Percentiles rank a stretch among this genome's conserved stretches.
Evolutionary conservation across 2,888 invertebrate genomes (phyloP).

Genomic region (Drosophila paramelanica): DNA sequence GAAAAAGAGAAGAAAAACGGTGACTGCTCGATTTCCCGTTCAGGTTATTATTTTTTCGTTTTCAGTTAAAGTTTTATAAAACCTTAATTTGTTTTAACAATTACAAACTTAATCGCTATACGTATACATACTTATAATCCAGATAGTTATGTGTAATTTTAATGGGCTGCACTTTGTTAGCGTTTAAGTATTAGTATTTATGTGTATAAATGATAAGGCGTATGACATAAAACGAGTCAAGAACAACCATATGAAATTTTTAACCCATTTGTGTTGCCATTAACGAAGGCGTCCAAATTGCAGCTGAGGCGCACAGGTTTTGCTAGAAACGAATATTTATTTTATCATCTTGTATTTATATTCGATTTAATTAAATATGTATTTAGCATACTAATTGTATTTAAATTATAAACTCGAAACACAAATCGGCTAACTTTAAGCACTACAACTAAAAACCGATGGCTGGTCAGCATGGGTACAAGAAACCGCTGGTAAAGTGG

Average conservation of each 20-base stretch:
- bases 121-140: slow-evolving; percentile 18
- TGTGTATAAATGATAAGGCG: slow-evolving; percentile 33
- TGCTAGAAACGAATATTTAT: slow-evolving; percentile 84
- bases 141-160: slow-evolving; percentile 30
- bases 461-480: slow-evolving; percentile 61
- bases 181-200: slow-evolving; percentile 50
- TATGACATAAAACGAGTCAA: slow-evolving; percentile 32
- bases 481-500: slow-evolving; percentile 84
- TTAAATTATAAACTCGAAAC: slow-evolving; percentile 46
- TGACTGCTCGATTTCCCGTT: slow-evolving; percentile 15
- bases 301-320: slow-evolving; percentile 75
- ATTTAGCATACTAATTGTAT: slow-evolving; percentile 46
- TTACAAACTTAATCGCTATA: slow-evolving; percentile 17
- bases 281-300: slow-evolving; percentile 24
- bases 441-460: slow-evolving; percentile 65
- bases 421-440: slow-evolving; percentile 59
- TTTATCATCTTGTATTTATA: slow-evolving; percentile 60
- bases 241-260: slow-evolving; percentile 61
- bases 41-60: slow-evolving; percentile 42
- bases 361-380: slow-evolving; percentile 37
- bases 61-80: slow-evolving; percentile 36
- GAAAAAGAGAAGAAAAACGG: slow-evolving; percentile 20
- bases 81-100: slow-evolving; percentile 20
- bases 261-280: slow-evolving; percentile 46
- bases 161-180: slow-evolving; percentile 77